These are phyloP conservation scores for Pseudomyrmex gracilis DNA, from an alignment of 1,140 invertebrate species.

Conservation along the genomic window DNA sequence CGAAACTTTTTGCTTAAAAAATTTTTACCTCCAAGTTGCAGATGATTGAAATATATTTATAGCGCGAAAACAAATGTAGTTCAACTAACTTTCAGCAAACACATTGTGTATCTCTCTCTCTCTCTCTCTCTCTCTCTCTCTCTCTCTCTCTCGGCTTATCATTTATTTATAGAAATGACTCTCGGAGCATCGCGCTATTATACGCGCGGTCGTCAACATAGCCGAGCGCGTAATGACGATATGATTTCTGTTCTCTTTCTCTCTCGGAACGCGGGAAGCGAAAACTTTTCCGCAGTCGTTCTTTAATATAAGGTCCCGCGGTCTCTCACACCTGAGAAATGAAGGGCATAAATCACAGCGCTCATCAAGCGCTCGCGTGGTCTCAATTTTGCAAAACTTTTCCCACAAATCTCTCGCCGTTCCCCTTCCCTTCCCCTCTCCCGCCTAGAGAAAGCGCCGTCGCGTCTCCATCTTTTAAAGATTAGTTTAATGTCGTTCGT, in stretches of 20 bases:
- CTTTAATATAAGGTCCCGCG: conserved; percentile 61
- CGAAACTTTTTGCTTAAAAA: neutral
- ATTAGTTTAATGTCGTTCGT: conserved; percentile 59
- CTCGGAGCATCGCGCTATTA: neutral
- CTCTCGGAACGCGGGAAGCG: conserved; percentile 34
- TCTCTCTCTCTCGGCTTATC: too few species aligned
- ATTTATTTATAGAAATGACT: too few species aligned
- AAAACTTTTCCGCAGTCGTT: conserved; percentile 64
- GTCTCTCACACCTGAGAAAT: conserved; percentile 67
- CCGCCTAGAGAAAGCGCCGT: conserved; percentile 27
- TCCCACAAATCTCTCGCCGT: conserved; percentile 62
- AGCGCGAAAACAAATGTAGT: too few species aligned
- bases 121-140: too few species aligned
- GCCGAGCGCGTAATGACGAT: conserved; percentile 16
- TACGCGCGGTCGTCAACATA: neutral
- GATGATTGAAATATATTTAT: too few species aligned
- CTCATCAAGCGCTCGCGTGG: conserved; percentile 65
- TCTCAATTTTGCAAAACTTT: conserved; percentile 73
- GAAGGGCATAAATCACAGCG: conserved; percentile 70
- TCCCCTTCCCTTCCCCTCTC: too few species aligned
- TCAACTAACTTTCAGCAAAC: too few species aligned
- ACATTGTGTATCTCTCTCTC: too few species aligned
- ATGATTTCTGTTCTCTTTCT: conserved; percentile 45
- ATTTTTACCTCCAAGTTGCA: neutral
- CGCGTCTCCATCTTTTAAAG: conserved; percentile 64